phyloP scores from a whole-genome alignment of 2,888 invertebrate genomes.

The Aelia acuminata region DNA sequence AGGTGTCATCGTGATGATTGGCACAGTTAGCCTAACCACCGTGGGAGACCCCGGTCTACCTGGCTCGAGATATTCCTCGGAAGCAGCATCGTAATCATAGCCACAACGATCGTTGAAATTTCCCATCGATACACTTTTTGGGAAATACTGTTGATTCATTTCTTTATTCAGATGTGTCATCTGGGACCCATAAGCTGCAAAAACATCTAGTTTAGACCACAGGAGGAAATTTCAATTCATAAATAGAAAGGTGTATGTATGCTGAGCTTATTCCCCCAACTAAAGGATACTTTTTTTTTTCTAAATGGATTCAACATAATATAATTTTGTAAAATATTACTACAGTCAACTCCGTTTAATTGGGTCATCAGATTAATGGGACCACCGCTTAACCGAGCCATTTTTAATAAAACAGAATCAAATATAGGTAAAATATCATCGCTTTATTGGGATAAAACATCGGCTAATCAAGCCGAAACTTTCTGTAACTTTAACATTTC shows the following conservation, averaged over 20 bases:
- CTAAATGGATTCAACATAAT: too few relatives aligned
- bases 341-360: background rate
- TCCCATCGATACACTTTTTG: slow-evolving; percentile 63
- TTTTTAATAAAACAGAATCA: too few relatives aligned
- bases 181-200: slow-evolving; percentile 59
- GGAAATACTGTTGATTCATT: slow-evolving; percentile 49
- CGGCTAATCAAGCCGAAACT: too few relatives aligned
- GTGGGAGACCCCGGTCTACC: slow-evolving; percentile 64
- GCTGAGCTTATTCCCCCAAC: too few relatives aligned
- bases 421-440: too few relatives aligned
- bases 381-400: too few relatives aligned
- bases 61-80: slow-evolving; percentile 60
- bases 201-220: slow-evolving; percentile 32
- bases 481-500: too few relatives aligned
- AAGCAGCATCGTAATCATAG: slow-evolving; percentile 51
- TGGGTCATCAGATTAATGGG: too few relatives aligned
- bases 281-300: too few relatives aligned
- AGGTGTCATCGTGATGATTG: slow-evolving; percentile 62
- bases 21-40: slow-evolving; percentile 62
- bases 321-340: background rate
- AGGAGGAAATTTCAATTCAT: slow-evolving; percentile 15
- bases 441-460: too few relatives aligned
- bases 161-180: slow-evolving; percentile 52
- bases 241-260: background rate
- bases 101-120: slow-evolving; percentile 61